Percentiles rank a stretch among this genome's conserved stretches.
These are phyloP conservation scores for Enteromius fasciolatus DNA, from an alignment of 2,797 vertebrate species.

Conservation along the genomic window DNA sequence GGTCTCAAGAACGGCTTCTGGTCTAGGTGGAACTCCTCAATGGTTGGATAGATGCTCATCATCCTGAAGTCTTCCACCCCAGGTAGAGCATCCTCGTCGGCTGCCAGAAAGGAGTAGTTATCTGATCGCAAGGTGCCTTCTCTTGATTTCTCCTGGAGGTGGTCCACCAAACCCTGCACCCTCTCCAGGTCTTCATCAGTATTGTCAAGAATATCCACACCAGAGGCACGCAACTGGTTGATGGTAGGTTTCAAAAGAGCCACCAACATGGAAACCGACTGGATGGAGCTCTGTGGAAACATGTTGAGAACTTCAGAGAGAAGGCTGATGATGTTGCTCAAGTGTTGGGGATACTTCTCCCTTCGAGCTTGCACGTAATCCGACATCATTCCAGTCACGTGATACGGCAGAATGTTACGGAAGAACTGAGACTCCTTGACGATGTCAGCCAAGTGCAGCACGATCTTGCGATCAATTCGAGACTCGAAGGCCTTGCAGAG, in stretches of 20 bases:
- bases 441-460: slow-evolving; percentile 80
- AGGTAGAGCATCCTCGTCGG: slow-evolving; percentile 61
- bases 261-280: slow-evolving; percentile 78
- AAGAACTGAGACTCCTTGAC: slow-evolving; percentile 89
- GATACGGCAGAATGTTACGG: slow-evolving; percentile 78
- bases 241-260: slow-evolving; percentile 79
- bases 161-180: slow-evolving; percentile 76
- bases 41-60: slow-evolving; percentile 86
- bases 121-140: slow-evolving; percentile 82
- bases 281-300: slow-evolving; percentile 86
- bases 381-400: slow-evolving; percentile 80
- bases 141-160: slow-evolving; percentile 83
- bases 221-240: slow-evolving; percentile 79
- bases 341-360: slow-evolving; percentile 79
- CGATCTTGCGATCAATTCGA: slow-evolving; percentile 75
- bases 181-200: slow-evolving; percentile 76
- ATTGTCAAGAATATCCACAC: slow-evolving; percentile 77
- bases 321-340: slow-evolving; percentile 83
- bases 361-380: slow-evolving; percentile 71
- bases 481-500: slow-evolving; percentile 84
- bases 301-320: slow-evolving; percentile 81
- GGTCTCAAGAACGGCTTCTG: slow-evolving; percentile 85
- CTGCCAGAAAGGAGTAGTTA: slow-evolving; percentile 74
- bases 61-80: slow-evolving; percentile 77
- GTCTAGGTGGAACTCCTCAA: slow-evolving; percentile 82